Conservation (phyloP, 1,140 invertebrate species). For the Schlechtendalia chinensis region DNA sequence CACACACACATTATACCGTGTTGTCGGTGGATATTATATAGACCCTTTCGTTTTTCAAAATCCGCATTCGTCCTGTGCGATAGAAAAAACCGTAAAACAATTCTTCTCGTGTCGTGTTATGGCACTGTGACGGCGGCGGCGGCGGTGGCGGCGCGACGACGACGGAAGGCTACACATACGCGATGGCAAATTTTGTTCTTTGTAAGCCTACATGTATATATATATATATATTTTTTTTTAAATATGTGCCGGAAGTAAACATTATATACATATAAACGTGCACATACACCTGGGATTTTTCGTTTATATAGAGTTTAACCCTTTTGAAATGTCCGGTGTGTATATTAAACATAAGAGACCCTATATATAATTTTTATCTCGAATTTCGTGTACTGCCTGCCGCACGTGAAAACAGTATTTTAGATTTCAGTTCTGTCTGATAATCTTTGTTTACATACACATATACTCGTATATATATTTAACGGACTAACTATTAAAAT, state of each 20-base stretch:
- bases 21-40: background rate
- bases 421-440: too few species aligned
- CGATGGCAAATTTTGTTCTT: slow-evolving; percentile 18
- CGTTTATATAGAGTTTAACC: slow-evolving; percentile 5
- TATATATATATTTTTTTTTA: background rate
- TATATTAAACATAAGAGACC: too few species aligned
- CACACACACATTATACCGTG: too few species aligned
- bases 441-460: too few species aligned
- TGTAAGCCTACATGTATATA: too few species aligned
- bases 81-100: slow-evolving; percentile 13
- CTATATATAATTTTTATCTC: too few species aligned
- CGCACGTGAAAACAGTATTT: too few species aligned
- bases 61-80: background rate
- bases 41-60: slow-evolving; percentile 40
- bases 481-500: too few species aligned
- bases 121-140: background rate
- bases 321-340: slow-evolving; percentile 11
- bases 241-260: slow-evolving; percentile 36
- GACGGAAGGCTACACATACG: background rate
- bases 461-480: too few species aligned
- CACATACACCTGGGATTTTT: slow-evolving; percentile 13
- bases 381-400: too few species aligned
- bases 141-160: background rate
- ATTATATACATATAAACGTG: too few species aligned
- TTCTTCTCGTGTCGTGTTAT: background rate